Evolutionary conservation across 1,140 invertebrate genomes (phyloP), one percentile per base, ranked within the genome.

Genomic region (Steinernema khuongi): DNA sequence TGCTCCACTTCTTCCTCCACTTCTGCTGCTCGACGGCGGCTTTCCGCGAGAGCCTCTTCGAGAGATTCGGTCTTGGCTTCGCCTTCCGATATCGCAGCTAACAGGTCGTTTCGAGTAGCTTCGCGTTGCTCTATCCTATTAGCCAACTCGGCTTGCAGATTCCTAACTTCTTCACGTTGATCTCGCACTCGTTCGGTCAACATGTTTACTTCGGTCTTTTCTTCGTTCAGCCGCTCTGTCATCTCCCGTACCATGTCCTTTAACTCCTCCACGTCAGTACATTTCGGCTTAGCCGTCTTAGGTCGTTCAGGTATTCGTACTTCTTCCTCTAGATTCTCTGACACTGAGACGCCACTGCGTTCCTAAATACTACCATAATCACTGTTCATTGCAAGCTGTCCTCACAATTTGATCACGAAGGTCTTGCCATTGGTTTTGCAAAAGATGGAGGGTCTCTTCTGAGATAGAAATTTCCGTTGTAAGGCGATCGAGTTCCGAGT

Each of bases 181-280:
- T 60, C 50, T 22, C 14, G 14, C 11, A 60, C 11, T 4, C 19
- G 7, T 22, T 60, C 50, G 7, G 50, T 22, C 50, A 60, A n/a
- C 50, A 4, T 22, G 19, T 22, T 60, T 4, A 69, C 7, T 69
- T 32, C 31, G 41, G 7, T 69, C 22, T 69, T 69, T 4, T 69
- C 31, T 7, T 69, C 2, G 26, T 31, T 31, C 11, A 69, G 68
- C 7, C 11, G 11, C 11, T 32, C 31, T 22, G 14, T 14, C 41
- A 69, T 33, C 31, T 50, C 68, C 14, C 41, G 31, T 19, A 69
- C 68, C 68, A 69, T 69, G 4, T 32, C 41, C 28, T 69, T 69
- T 2, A 69, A 22, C 68, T 69, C 7, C 31, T 69, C 41, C 7
- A 69, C 26, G 41, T 69, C 68, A 2, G 31, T 69, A 22, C 26